Conservation (phyloP, 2,113 vertebrate species). For the Plecotus auritus region DNA sequence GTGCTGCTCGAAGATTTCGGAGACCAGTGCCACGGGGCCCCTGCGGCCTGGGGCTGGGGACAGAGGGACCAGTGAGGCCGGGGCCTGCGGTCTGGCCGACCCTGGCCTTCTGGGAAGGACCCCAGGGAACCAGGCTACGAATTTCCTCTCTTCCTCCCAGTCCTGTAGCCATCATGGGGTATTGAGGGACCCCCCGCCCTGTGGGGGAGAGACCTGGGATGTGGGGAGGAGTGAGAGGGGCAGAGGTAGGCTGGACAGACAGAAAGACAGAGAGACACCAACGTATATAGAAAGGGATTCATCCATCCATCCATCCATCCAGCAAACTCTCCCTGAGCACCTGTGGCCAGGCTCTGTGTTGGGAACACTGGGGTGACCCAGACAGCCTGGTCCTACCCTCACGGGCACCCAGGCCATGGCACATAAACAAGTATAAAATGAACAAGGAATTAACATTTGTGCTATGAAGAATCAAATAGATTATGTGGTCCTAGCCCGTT, state of each 20-base stretch:
- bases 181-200: slow-evolving; percentile 54
- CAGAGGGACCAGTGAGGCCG: neutral
- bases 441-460: neutral
- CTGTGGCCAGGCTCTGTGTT: neutral
- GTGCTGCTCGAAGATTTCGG: slow-evolving; percentile 91
- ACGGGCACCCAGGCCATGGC: neutral
- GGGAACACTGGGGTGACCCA: neutral
- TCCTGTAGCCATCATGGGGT: neutral
- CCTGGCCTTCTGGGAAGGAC: neutral
- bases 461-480: neutral
- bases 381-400: too few relatives aligned
- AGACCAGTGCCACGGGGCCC: slow-evolving; percentile 80
- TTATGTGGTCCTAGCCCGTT: neutral
- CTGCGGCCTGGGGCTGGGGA: slow-evolving; percentile 71
- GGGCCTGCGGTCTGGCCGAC: neutral
- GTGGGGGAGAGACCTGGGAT: neutral
- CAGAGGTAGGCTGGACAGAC: neutral
- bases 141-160: neutral
- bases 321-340: neutral
- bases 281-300: neutral
- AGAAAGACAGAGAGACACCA: neutral
- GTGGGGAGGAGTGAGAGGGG: neutral
- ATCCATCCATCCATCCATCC: neutral
- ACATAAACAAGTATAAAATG: neutral
- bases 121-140: neutral